Evolutionary conservation across 2,888 invertebrate genomes (phyloP), one percentile per base, ranked within the genome.

Genomic region (Dysmachus trigonus): DNA sequence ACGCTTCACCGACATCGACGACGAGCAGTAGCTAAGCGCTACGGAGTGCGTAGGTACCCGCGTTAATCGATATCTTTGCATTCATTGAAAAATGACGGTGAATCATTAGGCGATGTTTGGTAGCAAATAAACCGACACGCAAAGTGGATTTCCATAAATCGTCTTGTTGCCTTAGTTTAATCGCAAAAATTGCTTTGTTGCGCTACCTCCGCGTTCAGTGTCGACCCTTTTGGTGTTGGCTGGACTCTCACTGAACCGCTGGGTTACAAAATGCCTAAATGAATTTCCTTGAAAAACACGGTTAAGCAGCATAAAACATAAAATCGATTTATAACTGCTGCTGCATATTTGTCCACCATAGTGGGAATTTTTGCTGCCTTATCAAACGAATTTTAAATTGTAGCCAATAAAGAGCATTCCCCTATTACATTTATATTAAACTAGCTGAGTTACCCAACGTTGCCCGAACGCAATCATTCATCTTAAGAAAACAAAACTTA

Each of bases 51-150:
- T 83, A 83, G 83, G 83, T 13, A 83, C 38, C 83, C 72, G 38
- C 83, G 71, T 83, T 83, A 83, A 83, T 83, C 83, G 83, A 83
- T 83, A 83, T 71, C 38, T 83, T 83, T 71, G 72, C 72, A 83
- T 83, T 83, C 83, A 83, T 83, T 83, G 83, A 83, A 83, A 83
- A 72, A 38, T 72, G 72, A 83, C 72, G 71, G 41, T 72, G 83
- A 83, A 83, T 83, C 83, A 83, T 83, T 83, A 83, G 83, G 35
- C 71, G 41, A 71, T 83, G 83, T 83, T 83, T 83, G 71, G 83
- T 83, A 30, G 83, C 72, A 83, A 83, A 83, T 83, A 83, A 83
- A 83, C 38, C 41, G 83, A 83, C 83, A 83, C 83, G 83, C 83
- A 18, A 83, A 72, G 72, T 83, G 27, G 31, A 83, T 83, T 72